A percentile compares a stretch with the other conserved stretches of the same genome.
Conservation (phyloP, 2,888 invertebrate genomes). For the Druceiella hillmani region DNA sequence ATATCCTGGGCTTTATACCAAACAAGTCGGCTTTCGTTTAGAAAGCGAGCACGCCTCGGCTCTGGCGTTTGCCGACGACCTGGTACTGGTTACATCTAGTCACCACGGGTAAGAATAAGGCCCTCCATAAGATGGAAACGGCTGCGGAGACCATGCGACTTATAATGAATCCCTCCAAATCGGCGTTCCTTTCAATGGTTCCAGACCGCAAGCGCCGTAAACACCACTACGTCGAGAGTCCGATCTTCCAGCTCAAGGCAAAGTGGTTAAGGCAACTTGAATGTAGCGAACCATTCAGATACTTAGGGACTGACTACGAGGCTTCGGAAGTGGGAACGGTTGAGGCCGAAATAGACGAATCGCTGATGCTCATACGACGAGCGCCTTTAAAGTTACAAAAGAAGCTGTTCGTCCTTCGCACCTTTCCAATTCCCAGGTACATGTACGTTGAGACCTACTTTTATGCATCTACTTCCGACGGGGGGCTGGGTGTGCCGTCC, state of each 20-base stretch:
- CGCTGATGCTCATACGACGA: slow-evolving; percentile 25
- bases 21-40: too few species aligned
- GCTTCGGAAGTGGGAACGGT: too few species aligned
- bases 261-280: slow-evolving; percentile 21
- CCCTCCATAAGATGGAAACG: slow-evolving; percentile 25
- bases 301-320: slow-evolving; percentile 28
- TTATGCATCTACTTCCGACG: slow-evolving; percentile 25
- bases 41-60: too few species aligned
- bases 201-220: slow-evolving; percentile 28
- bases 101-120: slow-evolving; percentile 28
- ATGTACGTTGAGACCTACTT: slow-evolving; percentile 29
- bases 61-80: too few species aligned
- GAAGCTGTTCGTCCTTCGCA: slow-evolving; percentile 29
- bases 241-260: slow-evolving; percentile 7
- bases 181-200: slow-evolving; percentile 26
- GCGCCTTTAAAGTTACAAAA: slow-evolving; percentile 34
- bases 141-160: not conserved
- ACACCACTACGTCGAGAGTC: slow-evolving; percentile 22
- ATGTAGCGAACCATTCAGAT: slow-evolving; percentile 27
- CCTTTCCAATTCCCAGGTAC: slow-evolving; percentile 33
- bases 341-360: too few species aligned
- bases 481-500: slow-evolving; percentile 25
- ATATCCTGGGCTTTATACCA: too few species aligned
- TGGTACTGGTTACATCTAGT: too few species aligned
- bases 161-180: slow-evolving; percentile 24